Evolutionary conservation across 2,797 vertebrate genomes (phyloP).

Genomic region (Acipenser transmontanus): DNA sequence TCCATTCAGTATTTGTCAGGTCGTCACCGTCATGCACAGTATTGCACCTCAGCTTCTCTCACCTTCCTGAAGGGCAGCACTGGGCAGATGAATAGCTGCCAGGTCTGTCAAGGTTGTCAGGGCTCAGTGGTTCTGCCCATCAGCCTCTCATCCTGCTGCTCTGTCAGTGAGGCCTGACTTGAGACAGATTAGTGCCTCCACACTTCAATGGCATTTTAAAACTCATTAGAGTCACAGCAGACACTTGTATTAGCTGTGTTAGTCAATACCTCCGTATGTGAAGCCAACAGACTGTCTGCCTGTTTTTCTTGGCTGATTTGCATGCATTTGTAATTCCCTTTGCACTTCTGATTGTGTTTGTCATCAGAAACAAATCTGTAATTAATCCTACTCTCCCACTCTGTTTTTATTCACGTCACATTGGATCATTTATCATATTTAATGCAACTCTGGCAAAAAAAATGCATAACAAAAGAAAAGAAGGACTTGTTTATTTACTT

Average conservation of each 20-base stretch:
- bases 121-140: neutral
- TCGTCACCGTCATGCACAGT: too few species aligned
- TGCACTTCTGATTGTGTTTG: neutral
- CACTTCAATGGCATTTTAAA: neutral
- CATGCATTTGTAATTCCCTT: neutral
- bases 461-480: too few species aligned
- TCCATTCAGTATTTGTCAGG: too few species aligned
- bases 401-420: too few species aligned
- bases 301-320: neutral
- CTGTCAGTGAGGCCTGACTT: neutral
- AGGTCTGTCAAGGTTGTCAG: neutral
- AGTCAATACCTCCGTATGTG: neutral
- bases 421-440: too few species aligned
- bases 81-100: too few species aligned
- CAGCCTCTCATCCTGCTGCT: neutral
- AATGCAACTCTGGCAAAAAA: too few species aligned
- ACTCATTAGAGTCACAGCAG: constrained; percentile 1
- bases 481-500: too few species aligned
- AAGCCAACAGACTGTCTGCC: neutral
- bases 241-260: neutral
- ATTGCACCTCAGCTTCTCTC: too few species aligned
- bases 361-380: too few species aligned
- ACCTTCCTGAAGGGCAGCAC: too few species aligned
- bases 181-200: neutral
- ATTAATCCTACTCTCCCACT: too few species aligned